These are phyloP conservation scores for Dysidea cf. avara DNA, from an alignment of 37 sponge, comb jelly and placozoan species.

Conservation along the genomic window DNA sequence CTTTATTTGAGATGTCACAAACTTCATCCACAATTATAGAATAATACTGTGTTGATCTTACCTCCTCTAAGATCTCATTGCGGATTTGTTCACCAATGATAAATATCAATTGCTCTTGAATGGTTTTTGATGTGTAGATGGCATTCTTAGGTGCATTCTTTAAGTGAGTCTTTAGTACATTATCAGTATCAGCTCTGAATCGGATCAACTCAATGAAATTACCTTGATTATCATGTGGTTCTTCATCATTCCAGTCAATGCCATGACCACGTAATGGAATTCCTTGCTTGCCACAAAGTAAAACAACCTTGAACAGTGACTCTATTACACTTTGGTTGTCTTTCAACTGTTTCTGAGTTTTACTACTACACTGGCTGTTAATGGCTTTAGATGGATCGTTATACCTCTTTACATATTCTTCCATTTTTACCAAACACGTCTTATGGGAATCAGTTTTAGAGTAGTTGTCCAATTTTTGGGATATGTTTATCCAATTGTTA, in stretches of 20 bases:
- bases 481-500: neutral
- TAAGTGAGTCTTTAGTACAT: constrained; percentile 10
- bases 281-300: constrained; percentile 39
- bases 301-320: constrained; percentile 28
- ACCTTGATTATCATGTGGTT: constrained; percentile 1
- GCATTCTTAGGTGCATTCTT: constrained; percentile 25
- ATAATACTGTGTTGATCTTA: constrained; percentile 29
- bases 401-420: constrained; percentile 5
- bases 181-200: constrained; percentile 25
- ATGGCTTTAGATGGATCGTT: constrained; percentile 13
- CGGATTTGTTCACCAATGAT: constrained; percentile 33
- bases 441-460: constrained; percentile 6
- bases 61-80: constrained; percentile 15
- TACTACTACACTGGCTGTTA: neutral
- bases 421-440: constrained; percentile 14
- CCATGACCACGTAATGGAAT: constrained; percentile 24
- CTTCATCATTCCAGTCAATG: constrained; percentile 2
- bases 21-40: constrained; percentile 70
- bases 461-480: neutral
- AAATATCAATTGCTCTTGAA: constrained; percentile 53
- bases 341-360: neutral
- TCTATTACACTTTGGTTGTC: constrained; percentile 13
- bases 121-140: constrained; percentile 69
- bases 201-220: constrained; percentile 20
- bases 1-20: constrained; percentile 41